Conservation (phyloP, 2,797 vertebrate species). For the Pelobates cultripes region DNA sequence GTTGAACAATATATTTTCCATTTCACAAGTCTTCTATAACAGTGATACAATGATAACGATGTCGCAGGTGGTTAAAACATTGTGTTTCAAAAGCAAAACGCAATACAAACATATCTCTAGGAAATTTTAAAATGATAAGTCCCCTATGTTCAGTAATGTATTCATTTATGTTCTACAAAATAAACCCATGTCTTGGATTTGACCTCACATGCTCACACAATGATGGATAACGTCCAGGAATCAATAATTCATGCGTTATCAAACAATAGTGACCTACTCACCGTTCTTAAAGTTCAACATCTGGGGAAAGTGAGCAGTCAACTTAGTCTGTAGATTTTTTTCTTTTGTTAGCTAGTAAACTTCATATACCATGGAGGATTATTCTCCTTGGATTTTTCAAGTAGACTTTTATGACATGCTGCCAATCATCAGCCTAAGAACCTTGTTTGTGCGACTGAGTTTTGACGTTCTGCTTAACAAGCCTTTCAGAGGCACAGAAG, state of each 20-base stretch:
- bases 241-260: slow-evolving; percentile 40
- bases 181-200: slow-evolving; percentile 17
- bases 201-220: slow-evolving; percentile 16
- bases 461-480: background rate
- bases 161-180: slow-evolving; percentile 18
- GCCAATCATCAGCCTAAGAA: slow-evolving; percentile 47
- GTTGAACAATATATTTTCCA: background rate
- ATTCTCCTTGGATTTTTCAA: slow-evolving; percentile 38
- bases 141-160: slow-evolving; percentile 4
- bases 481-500: background rate
- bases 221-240: slow-evolving; percentile 33
- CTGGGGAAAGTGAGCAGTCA: slow-evolving; percentile 11
- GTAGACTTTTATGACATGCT: slow-evolving; percentile 31
- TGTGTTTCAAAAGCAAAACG: background rate
- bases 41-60: background rate
- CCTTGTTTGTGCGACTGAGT: slow-evolving; percentile 20
- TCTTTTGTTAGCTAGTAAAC: slow-evolving; percentile 15
- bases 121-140: background rate
- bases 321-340: slow-evolving; percentile 16
- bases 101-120: background rate
- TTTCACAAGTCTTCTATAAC: background rate
- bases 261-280: slow-evolving; percentile 15
- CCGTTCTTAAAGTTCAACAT: slow-evolving; percentile 4
- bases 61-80: background rate
- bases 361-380: slow-evolving; percentile 25